Evolutionary conservation across 2,113 vertebrate genomes (phyloP).

Genomic region (Pao palembangensis): DNA sequence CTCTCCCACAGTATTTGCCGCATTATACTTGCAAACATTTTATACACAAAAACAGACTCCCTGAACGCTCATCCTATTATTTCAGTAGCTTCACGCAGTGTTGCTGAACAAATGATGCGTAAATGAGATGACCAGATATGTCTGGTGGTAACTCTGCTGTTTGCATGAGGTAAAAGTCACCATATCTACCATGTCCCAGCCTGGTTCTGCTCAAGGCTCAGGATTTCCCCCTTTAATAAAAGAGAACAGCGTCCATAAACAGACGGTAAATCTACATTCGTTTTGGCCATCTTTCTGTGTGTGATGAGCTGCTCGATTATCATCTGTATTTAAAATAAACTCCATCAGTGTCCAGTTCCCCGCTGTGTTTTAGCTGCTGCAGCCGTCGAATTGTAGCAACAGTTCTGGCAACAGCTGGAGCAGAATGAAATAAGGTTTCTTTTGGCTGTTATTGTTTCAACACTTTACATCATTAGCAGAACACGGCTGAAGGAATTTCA

Average conservation of each 20-base stretch:
- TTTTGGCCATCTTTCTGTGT: neutral
- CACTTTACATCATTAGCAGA: conserved; percentile 42
- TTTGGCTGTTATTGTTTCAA: conserved; percentile 30
- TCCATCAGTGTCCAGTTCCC: neutral
- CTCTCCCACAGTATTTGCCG: too few species aligned
- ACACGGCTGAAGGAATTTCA: conserved; percentile 32
- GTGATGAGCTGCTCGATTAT: neutral
- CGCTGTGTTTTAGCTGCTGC: neutral
- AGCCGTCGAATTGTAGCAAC: neutral
- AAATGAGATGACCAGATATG: too few species aligned
- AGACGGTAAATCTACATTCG: neutral
- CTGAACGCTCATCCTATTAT: too few species aligned
- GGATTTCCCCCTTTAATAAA: neutral
- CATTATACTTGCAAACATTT: too few species aligned
- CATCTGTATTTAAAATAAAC: neutral
- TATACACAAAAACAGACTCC: too few species aligned
- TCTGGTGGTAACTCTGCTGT: too few species aligned
- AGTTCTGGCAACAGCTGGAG: conserved; percentile 1
- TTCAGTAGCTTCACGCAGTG: too few species aligned
- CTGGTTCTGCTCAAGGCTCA: neutral
- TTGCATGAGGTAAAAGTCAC: neutral
- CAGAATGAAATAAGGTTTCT: conserved; percentile 16
- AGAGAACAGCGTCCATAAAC: neutral
- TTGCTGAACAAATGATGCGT: too few species aligned
- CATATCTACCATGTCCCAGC: neutral